Conservation (phyloP, 2,113 vertebrate species). For the Prunella fulvescens region DNA sequence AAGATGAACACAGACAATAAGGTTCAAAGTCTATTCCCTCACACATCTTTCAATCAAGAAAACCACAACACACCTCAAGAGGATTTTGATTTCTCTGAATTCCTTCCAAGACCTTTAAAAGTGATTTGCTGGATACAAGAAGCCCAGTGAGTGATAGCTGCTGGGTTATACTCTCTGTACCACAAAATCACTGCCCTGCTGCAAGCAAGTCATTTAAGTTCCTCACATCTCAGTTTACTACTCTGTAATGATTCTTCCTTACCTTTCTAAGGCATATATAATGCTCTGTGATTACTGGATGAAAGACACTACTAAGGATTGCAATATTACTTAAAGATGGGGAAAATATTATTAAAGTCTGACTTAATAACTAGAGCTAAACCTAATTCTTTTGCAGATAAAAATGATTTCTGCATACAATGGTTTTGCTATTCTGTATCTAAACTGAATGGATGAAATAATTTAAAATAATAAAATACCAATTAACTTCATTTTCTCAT, state of each 20-base stretch:
- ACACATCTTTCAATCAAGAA: background rate
- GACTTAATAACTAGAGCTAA: background rate
- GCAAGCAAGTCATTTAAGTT: background rate
- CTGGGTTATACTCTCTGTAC: background rate
- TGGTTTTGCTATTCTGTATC: background rate
- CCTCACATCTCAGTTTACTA: background rate
- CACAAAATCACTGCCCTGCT: background rate
- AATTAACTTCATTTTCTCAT: background rate
- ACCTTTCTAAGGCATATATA: background rate
- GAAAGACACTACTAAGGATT: background rate
- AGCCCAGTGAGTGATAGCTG: background rate
- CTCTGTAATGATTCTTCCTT: background rate
- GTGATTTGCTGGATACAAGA: background rate
- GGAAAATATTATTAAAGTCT: background rate
- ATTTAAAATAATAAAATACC: background rate
- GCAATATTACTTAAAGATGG: background rate
- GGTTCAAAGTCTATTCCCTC: background rate
- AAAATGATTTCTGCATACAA: background rate
- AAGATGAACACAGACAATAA: background rate
- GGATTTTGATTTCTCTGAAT: background rate
- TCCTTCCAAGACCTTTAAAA: conserved; percentile 4
- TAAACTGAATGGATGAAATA: background rate
- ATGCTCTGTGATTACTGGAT: background rate
- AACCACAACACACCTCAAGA: background rate
- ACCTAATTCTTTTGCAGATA: background rate